phyloP scores from a whole-genome alignment of 1,140 invertebrate species.

The Drosophila pallidifrons region DNA sequence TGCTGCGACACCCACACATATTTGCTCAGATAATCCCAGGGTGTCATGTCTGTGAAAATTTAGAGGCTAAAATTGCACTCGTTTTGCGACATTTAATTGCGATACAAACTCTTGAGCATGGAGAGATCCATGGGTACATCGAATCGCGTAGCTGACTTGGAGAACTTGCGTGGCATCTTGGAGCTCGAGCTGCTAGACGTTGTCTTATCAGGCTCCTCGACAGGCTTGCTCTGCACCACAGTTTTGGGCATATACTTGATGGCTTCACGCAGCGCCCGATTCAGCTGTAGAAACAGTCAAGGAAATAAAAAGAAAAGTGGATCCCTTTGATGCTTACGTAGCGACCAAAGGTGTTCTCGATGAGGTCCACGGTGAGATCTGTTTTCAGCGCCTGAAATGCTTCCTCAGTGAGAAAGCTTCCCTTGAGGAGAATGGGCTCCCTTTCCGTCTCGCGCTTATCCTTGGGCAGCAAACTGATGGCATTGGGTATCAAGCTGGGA shows the following conservation, averaged over 20 bases:
- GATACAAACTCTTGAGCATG: constrained; percentile 85
- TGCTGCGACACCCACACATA: constrained; percentile 87
- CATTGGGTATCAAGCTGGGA: constrained; percentile 81
- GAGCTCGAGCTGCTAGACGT: constrained; percentile 32
- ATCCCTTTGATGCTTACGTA: constrained; percentile 61
- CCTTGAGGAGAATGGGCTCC: constrained; percentile 73
- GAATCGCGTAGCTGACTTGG: constrained; percentile 87
- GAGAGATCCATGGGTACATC: constrained; percentile 87
- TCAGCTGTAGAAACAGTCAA: constrained; percentile 49
- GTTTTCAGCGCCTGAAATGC: constrained; percentile 78
- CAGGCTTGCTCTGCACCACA: constrained; percentile 32
- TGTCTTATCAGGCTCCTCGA: constrained; percentile 53
- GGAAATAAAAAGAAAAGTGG: not conserved
- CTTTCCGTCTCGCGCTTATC: constrained; percentile 67
- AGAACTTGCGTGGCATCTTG: constrained; percentile 87
- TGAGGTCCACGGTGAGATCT: constrained; percentile 76
- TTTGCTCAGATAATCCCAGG: constrained; percentile 87
- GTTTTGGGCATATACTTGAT: constrained; percentile 75
- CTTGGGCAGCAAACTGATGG: constrained; percentile 62
- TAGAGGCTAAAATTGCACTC: not conserved
- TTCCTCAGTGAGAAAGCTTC: constrained; percentile 80
- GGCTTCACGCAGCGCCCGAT: constrained; percentile 74
- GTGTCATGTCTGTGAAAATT: constrained; percentile 85
- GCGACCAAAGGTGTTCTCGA: constrained; percentile 82
- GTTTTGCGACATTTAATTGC: too few relatives aligned